phyloP scores from a whole-genome alignment of 2,888 invertebrate genomes.

The Acanthococcus lagerstroemiae region DNA sequence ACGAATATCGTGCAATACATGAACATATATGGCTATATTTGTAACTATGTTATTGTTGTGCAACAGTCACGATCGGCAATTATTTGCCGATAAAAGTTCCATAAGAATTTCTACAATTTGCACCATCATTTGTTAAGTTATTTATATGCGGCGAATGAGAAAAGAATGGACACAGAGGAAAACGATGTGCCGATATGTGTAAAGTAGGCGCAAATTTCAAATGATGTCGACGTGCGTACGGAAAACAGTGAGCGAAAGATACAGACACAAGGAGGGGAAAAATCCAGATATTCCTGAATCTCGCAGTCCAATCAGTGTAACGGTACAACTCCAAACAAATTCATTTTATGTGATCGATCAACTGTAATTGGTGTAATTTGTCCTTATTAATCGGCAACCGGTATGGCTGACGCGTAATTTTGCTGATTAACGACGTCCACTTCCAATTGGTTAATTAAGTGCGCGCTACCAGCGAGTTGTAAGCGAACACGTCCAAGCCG shows the following conservation, averaged over 20 bases:
- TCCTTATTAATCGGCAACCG: not conserved
- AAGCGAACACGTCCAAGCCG: too few species aligned
- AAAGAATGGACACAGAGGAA: not conserved
- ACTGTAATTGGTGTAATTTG: not conserved
- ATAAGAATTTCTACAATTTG: slow-evolving; percentile 23
- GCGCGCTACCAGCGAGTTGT: too few species aligned
- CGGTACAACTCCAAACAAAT: not conserved
- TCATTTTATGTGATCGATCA: not conserved
- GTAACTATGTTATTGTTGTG: slow-evolving; percentile 26
- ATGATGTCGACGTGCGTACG: not conserved
- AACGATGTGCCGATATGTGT: not conserved
- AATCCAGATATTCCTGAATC: too few species aligned
- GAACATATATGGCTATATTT: slow-evolving; percentile 26
- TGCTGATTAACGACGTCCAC: too few species aligned
- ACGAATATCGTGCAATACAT: slow-evolving; percentile 23
- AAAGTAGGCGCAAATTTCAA: not conserved
- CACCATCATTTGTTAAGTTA: slow-evolving; percentile 24
- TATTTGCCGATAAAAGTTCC: slow-evolving; percentile 17
- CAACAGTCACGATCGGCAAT: slow-evolving; percentile 24
- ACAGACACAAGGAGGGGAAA: too few species aligned
- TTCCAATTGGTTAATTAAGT: too few species aligned
- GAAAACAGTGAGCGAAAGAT: too few species aligned
- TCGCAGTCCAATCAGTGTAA: too few species aligned
- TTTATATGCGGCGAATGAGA: slow-evolving; percentile 4
- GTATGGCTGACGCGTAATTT: not conserved